phyloP scores from a whole-genome alignment of 1,140 invertebrate genomes.

The Druon quercuslanigerum region DNA sequence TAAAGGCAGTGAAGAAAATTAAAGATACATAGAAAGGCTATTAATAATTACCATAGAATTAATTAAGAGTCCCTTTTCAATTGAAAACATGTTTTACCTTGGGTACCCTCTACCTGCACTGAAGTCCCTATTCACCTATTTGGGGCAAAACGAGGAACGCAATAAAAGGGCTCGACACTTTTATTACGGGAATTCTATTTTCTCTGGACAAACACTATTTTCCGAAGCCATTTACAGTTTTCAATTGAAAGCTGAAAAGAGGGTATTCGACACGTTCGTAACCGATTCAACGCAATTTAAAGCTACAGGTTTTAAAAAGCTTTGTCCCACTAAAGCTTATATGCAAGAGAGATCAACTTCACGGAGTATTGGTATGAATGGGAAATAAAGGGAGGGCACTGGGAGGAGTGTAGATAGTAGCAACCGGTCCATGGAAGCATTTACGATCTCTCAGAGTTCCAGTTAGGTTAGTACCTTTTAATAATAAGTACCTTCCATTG shows the following conservation, averaged over 20 bases:
- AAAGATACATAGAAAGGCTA: background rate
- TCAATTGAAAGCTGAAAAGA: conserved; percentile 22
- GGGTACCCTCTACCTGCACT: no score
- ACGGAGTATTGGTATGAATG: conserved; percentile 4
- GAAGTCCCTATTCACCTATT: background rate
- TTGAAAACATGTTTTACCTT: no score
- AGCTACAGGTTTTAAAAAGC: conserved; percentile 29
- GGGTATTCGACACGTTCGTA: conserved; percentile 19
- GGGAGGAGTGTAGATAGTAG: background rate
- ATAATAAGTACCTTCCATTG: conserved; percentile 2
- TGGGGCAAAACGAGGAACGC: background rate
- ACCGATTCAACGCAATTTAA: conserved; percentile 17
- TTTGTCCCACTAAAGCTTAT: conserved; percentile 17
- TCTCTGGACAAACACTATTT: conserved; percentile 22
- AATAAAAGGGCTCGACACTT: conserved; percentile 1
- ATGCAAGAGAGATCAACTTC: conserved; percentile 8
- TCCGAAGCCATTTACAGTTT: conserved; percentile 18
- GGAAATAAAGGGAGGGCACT: background rate
- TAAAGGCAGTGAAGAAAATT: background rate
- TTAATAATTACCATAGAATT: background rate
- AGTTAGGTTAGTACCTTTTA: background rate
- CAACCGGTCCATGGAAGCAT: background rate
- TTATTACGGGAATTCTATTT: conserved; percentile 8
- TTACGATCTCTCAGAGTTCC: background rate
- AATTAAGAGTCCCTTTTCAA: no score